Base-by-base conservation (phyloP, 1,140 invertebrate genomes). In the Drosophila simulans region DNA sequence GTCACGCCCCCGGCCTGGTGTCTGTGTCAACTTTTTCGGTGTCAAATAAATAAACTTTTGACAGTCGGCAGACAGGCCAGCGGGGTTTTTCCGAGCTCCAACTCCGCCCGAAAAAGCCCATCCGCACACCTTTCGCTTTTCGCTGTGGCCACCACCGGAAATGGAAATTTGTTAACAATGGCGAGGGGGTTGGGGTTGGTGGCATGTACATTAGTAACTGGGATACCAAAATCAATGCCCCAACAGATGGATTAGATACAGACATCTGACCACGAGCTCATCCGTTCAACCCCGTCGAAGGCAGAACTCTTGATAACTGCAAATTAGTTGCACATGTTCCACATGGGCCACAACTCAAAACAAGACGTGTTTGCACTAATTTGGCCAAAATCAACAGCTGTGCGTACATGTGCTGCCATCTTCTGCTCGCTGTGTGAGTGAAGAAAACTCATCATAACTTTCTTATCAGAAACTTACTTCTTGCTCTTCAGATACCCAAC, bases 351-450 rank as follows among this genome's bases (percentile, higher is more conserved):
- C 84, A 80, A 79, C 71, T 80, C 68, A 77, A 89, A 89, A 89
- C 85, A 89, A 89, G 84, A 84, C 77, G 84, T 89, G 85, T 89
- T 89, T 89, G 72, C 73, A 89, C 84, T 89, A 89, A 89, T 89
- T 89, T 89, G 85, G 80, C 84, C 85, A 89, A 89, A 89, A 89
- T 89, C 86, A 89, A 84, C 84, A 89, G 84, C 84, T 89, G 84
- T 66, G 80, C 70, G 65, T 76, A 86, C 82, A 86, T 81, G 80
- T 66, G 60, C 74, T 58, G n/a, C 31, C 20, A 49, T 62, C 62
- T 43, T 51, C 22, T 15, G 17, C 35, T 12, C 20, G 17, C 25
- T 27, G 76, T 64, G 71, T 58, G 80, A 53, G 65, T 74, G 63
- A 58, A 58, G 77, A 89, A 89, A 89, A 89, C 84, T 89, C 84